A percentile compares a stretch with the other conserved stretches of the same genome.
phyloP scores from a whole-genome alignment of 2,888 invertebrate species.

The Sphaerolaimus hirsutus region DNA sequence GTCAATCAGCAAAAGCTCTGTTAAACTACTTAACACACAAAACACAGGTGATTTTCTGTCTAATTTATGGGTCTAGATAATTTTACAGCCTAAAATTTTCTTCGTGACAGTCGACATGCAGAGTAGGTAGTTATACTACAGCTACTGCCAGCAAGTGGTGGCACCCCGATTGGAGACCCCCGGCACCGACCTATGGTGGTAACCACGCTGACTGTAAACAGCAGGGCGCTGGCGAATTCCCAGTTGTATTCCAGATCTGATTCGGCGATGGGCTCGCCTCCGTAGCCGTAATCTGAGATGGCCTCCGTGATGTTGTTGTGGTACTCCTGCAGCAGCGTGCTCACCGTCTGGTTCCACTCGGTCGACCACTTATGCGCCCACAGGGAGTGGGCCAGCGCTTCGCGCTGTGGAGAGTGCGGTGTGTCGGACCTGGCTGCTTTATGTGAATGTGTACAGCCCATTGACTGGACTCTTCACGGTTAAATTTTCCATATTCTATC shows the following conservation, averaged over 20 bases:
- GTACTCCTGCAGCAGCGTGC: constrained; percentile 2
- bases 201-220: constrained; percentile 18
- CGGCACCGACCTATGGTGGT: constrained; percentile 16
- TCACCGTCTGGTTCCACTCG: constrained; percentile 2
- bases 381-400: neutral
- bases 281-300: constrained; percentile 1
- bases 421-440: neutral
- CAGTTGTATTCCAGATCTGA: constrained; percentile 5
- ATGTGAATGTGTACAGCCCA: neutral
- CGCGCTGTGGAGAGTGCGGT: neutral
- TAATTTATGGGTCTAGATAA: no score
- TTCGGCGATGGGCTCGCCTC: neutral
- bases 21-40: no score
- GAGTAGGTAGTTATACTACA: no score
- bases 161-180: no score
- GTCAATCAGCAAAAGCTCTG: no score
- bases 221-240: constrained; percentile 16
- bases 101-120: no score
- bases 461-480: no score
- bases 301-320: constrained; percentile 5
- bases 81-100: no score
- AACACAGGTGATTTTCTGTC: no score
- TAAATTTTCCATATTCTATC: no score
- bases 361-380: constrained; percentile 2
- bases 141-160: no score